Conservation (phyloP, 1,140 invertebrate genomes). For the Araneus ventricosus region DNA sequence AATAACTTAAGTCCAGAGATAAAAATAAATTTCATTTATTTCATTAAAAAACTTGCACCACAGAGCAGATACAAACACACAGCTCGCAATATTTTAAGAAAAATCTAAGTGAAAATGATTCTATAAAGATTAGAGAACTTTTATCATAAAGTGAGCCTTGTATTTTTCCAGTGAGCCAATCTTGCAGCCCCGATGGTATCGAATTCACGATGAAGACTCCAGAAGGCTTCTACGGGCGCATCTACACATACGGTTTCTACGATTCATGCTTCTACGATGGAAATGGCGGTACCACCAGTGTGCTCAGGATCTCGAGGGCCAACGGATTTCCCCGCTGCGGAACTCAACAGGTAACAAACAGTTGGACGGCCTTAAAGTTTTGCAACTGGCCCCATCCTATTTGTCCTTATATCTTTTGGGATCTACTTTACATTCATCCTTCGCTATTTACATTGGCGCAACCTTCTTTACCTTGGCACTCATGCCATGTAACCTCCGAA, state of each 20-base stretch:
- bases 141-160: neutral
- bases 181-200: constrained; percentile 95
- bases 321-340: constrained; percentile 95
- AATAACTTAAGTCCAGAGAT: too few species aligned
- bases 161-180: constrained; percentile 84
- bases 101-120: constrained; percentile 80
- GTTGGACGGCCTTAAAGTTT: neutral
- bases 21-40: too few species aligned
- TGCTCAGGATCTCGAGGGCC: constrained; percentile 90
- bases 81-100: constrained; percentile 67
- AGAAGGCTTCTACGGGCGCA: constrained; percentile 92
- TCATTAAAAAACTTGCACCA: too few species aligned
- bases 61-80: neutral
- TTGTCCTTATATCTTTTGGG: too few species aligned
- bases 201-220: constrained; percentile 93
- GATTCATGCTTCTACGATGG: constrained; percentile 94
- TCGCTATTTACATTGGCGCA: too few species aligned
- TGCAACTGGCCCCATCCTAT: too few species aligned
- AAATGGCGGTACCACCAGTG: constrained; percentile 90
- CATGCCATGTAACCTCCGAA: too few species aligned
- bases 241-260: constrained; percentile 95
- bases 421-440: too few species aligned
- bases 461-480: too few species aligned
- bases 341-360: constrained; percentile 83
- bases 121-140: constrained; percentile 80